These are phyloP conservation scores for Leptinotarsa undecemlineata DNA, from an alignment of 1,140 invertebrate genomes.

Conservation along the genomic window DNA sequence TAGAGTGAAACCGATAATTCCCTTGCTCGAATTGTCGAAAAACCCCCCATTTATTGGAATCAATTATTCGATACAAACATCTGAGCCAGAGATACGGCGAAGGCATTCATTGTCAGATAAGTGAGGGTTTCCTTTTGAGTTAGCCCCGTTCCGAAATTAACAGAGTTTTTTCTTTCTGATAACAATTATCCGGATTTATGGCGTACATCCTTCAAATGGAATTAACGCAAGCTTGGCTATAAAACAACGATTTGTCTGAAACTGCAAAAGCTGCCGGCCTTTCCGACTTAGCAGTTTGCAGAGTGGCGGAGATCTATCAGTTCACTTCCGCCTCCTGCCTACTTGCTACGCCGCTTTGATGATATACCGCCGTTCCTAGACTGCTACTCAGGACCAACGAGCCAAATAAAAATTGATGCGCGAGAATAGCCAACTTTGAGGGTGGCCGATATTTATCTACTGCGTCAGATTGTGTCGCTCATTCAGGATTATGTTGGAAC, in stretches of 20 bases:
- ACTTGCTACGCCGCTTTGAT: constrained; percentile 14
- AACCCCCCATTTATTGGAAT: constrained; percentile 12
- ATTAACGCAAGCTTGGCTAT: constrained; percentile 50
- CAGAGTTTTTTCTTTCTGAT: constrained; percentile 44
- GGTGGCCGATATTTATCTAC: constrained; percentile 5
- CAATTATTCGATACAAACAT: constrained; percentile 18
- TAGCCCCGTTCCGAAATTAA: constrained; percentile 43
- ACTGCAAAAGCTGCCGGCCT: constrained; percentile 36
- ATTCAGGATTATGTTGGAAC: background rate
- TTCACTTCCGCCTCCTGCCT: constrained; percentile 7
- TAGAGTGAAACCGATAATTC: constrained; percentile 10
- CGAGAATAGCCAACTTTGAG: constrained; percentile 5
- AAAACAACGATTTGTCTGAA: constrained; percentile 53
- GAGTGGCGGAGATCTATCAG: constrained; percentile 22
- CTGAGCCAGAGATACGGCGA: constrained; percentile 20
- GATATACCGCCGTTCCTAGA: constrained; percentile 15
- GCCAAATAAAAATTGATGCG: constrained; percentile 22
- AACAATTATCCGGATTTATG: constrained; percentile 54
- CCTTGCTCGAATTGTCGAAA: constrained; percentile 1
- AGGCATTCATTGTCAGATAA: constrained; percentile 36
- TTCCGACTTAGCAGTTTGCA: constrained; percentile 35
- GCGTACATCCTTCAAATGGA: constrained; percentile 52
- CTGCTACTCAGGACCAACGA: constrained; percentile 15
- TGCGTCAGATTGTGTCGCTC: background rate
- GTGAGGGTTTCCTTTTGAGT: constrained; percentile 21